These are phyloP conservation scores for Microchrysa polita DNA, from an alignment of 2,888 invertebrate genomes.

Conservation along the genomic window DNA sequence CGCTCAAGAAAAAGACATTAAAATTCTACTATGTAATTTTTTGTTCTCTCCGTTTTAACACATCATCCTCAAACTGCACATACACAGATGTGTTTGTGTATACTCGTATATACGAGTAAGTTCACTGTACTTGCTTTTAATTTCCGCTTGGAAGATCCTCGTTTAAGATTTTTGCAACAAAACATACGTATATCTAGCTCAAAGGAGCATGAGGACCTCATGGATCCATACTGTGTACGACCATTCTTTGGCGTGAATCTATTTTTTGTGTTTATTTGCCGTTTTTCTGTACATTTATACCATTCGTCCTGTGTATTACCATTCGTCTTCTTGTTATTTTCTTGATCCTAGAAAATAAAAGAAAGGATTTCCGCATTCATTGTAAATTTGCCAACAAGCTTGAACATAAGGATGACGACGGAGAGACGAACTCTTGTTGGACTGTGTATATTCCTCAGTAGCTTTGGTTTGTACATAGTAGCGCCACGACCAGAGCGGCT, in stretches of 20 bases:
- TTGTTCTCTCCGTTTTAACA: not conserved
- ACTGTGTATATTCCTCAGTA: too few species aligned
- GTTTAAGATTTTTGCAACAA: not conserved
- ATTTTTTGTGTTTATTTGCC: too few species aligned
- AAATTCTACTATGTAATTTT: slow-evolving; percentile 1
- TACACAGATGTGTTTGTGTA: too few species aligned
- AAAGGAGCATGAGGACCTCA: too few species aligned
- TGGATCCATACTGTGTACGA: too few species aligned
- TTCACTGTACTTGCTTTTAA: slow-evolving; percentile 10
- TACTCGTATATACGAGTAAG: not conserved
- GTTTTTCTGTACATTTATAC: not conserved
- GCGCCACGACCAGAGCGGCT: too few species aligned
- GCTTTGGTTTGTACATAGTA: too few species aligned
- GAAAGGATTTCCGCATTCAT: slow-evolving; percentile 42
- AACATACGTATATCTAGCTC: not conserved
- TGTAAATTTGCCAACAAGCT: slow-evolving; percentile 41
- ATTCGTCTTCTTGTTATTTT: slow-evolving; percentile 39
- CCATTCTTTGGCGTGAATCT: too few species aligned
- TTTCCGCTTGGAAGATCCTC: slow-evolving; percentile 1
- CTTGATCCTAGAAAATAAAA: slow-evolving; percentile 38
- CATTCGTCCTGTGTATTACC: not conserved
- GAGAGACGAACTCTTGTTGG: not conserved
- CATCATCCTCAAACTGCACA: not conserved
- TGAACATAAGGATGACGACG: slow-evolving; percentile 19
- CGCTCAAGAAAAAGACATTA: slow-evolving; percentile 7